Conservation (phyloP, 2,113 vertebrate genomes). For the Ceratotherium simum region DNA sequence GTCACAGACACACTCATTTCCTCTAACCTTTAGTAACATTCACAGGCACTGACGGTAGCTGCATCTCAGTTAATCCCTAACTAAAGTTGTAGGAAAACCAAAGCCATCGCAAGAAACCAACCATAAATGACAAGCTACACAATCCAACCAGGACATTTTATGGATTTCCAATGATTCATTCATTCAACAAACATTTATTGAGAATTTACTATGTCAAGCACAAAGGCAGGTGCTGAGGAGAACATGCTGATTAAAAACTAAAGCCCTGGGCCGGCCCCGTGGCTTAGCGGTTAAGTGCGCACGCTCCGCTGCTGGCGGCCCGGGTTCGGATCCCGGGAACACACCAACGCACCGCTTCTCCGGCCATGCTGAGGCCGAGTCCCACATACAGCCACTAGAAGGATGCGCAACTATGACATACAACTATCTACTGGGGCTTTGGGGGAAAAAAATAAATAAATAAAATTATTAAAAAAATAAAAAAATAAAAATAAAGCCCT, state of each 20-base stretch:
- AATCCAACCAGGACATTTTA: neutral
- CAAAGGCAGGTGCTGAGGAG: neutral
- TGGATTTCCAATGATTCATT: neutral
- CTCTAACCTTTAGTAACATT: neutral
- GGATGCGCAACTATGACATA: too few relatives aligned
- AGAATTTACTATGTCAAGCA: neutral
- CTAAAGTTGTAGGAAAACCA: neutral
- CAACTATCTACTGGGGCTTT: too few relatives aligned
- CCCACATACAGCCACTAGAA: too few relatives aligned
- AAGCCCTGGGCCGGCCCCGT: too few relatives aligned
- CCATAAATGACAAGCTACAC: neutral
- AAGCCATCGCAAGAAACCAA: neutral
- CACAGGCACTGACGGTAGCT: neutral
- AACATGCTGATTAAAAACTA: neutral
- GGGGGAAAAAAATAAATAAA: too few relatives aligned
- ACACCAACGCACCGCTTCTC: too few relatives aligned
- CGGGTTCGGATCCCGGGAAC: too few relatives aligned
- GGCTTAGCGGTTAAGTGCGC: too few relatives aligned
- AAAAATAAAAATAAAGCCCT: neutral
- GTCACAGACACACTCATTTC: neutral
- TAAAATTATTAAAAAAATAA: too few relatives aligned
- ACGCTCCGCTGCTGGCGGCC: too few relatives aligned
- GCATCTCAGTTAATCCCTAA: neutral
- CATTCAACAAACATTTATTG: neutral
- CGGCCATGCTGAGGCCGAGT: too few relatives aligned